Base-by-base conservation (phyloP, 2,797 vertebrate genomes). In the Picus viridis region DNA sequence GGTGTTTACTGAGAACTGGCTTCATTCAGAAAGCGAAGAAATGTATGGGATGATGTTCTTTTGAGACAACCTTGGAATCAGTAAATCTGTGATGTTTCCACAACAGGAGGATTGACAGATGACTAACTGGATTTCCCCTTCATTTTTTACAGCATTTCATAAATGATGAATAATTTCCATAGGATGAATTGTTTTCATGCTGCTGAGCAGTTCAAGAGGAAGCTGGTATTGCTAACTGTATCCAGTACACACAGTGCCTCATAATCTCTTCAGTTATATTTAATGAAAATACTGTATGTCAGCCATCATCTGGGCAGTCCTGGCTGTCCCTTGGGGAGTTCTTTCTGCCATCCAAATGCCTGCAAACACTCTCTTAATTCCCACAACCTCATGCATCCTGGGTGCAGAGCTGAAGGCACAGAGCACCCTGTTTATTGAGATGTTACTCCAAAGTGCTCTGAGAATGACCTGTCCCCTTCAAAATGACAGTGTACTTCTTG, bases 51-150 rank as follows among this genome's bases (percentile, higher is more conserved):
- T 49, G 47, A 49, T 23, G 47, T 61, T 56, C 43, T 75, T 86
- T 27, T 19, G 4, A 63, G 45, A 54, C 49, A 71, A 18, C 32
- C 29, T 49, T 1, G 1, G 13, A 56, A 13, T 54, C 59, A 81
- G 61, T 84, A 59, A 58, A 47, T 63, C 73, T 61, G 8, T 47
- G 53, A 49, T 86, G 54, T 76, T 92, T 92, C 88, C 74, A 56
- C 61, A 71, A 70, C 36, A 83, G 57, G 53, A 87, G 36, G 79
- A 88, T 58, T 92, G 85, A 77, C 41, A 83, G 73, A 86, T 95
- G 74, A 95, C 76, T 91, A 88, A 79, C 54, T 93, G 89, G 57
- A 81, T 95, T 95, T 94, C 82, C 76, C 71, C 76, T 53, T 76
- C 3, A 5, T 29, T 82, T 94, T 81, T 91, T 89, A 64, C 64